Percentiles rank a stretch among this genome's conserved stretches.
phyloP scores from a whole-genome alignment of 1,140 invertebrate genomes.

The Philopotamus ludificatus region DNA sequence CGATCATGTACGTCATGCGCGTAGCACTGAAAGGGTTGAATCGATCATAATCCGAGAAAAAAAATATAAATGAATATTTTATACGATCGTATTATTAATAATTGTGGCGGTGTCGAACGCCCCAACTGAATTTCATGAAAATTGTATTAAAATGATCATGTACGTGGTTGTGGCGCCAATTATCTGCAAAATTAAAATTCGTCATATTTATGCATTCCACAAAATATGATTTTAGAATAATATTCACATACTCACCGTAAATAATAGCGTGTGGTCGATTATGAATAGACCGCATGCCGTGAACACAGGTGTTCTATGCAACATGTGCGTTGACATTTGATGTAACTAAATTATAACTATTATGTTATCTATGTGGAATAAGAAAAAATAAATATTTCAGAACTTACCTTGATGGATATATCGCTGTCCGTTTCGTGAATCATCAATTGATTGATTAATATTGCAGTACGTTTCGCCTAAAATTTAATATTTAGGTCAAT shows the following conservation, averaged over 20 bases:
- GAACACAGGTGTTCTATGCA: constrained; percentile 2
- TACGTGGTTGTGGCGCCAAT: constrained; percentile 16
- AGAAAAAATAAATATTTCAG: background rate
- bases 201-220: background rate
- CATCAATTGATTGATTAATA: constrained; percentile 22
- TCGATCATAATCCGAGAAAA: too few species aligned
- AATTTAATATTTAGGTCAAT: constrained; percentile 2
- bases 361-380: background rate
- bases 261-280: constrained; percentile 17
- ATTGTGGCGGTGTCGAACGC: too few species aligned
- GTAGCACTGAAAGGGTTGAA: too few species aligned
- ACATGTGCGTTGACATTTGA: constrained; percentile 12
- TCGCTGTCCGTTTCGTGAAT: background rate
- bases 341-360: constrained; percentile 1
- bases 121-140: background rate
- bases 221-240: background rate
- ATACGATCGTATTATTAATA: too few species aligned
- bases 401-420: constrained; percentile 4
- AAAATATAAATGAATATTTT: too few species aligned
- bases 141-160: constrained; percentile 23
- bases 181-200: constrained; percentile 17
- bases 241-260: constrained; percentile 23
- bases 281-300: constrained; percentile 5
- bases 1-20: too few species aligned
- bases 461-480: constrained; percentile 6